These are phyloP conservation scores for Brachionus rubens DNA, from an alignment of 1,140 invertebrate species.

Conservation along the genomic window DNA sequence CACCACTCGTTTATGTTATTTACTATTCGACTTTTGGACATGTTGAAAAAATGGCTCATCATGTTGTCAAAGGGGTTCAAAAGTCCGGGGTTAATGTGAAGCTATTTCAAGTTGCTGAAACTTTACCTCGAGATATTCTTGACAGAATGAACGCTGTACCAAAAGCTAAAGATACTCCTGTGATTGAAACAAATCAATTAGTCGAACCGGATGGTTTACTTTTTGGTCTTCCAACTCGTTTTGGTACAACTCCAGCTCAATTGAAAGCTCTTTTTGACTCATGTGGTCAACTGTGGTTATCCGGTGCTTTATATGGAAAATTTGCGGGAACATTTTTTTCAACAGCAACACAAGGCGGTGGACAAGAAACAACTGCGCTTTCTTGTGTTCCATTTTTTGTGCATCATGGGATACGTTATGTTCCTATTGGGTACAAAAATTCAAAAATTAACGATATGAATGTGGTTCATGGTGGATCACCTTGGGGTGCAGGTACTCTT, in stretches of 20 bases:
- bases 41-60: not conserved
- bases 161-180: not conserved
- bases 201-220: constrained; percentile 31
- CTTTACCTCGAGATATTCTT: constrained; percentile 7
- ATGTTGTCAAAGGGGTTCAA: not conserved
- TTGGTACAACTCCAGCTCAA: constrained; percentile 20
- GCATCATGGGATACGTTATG: constrained; percentile 8
- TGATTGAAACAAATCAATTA: constrained; percentile 2
- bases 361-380: constrained; percentile 7
- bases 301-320: not conserved
- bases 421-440: constrained; percentile 5
- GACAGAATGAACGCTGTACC: not conserved
- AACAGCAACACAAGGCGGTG: not conserved
- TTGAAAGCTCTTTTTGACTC: constrained; percentile 21
- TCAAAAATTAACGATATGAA: not conserved
- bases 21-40: constrained; percentile 43
- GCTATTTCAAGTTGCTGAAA: constrained; percentile 35
- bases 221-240: constrained; percentile 24
- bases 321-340: constrained; percentile 23
- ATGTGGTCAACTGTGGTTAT: constrained; percentile 15
- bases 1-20: constrained; percentile 10
- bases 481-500: constrained; percentile 15
- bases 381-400: constrained; percentile 39
- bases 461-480: constrained; percentile 13
- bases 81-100: not conserved